Base-by-base conservation (phyloP, 1,140 invertebrate genomes). In the Daktulosphaira vitifoliae region DNA sequence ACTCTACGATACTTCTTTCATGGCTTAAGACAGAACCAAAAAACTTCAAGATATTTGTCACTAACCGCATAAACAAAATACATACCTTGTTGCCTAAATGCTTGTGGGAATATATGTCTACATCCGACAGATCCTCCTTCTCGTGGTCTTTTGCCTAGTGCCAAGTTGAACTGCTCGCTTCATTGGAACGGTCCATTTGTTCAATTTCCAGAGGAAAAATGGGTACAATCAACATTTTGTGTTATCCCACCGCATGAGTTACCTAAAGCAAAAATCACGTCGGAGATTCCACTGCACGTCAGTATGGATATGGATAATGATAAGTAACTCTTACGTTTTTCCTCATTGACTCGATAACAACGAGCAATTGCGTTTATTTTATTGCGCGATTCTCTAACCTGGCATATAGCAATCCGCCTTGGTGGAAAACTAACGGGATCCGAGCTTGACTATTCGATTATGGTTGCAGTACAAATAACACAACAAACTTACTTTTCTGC, bases 61-160 rank as follows among this genome's bases (percentile, higher is more conserved):
- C 67, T 0, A 76, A 79, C 62, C 54, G 75, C 39, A 73, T 76
- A 0, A 51, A 62, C 23, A 64, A 72, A 68, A 76, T 78, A 51
- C 71, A 73, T 38, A 66, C 71, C 15, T 26, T 71, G 1, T 66
- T 66, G 13, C 20, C 37, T 3, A 22, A 42, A 2, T 46, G 26
- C 3, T 51, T 25, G 2, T 81, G 77, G 79, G 18, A 44, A 22
- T 74, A 80, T 68, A 72, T 79, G 0, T 44, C 62, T 8, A 70
- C 74, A 80, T 70, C 75, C 77, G 18, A 76, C 76, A 3, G 78
- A 81, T 71, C 64, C 70, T 6, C 62, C 72, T 8, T 77, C 76
- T 6, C 68, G 77, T 53, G 77, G 77, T n/a, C 8, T 68, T 7
- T 38, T 67, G 59, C 53, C 67, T 38, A 33, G 53, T 0, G 23